Evolutionary conservation across 2,113 vertebrate genomes (phyloP).

Genomic region (Rafetus swinhoei): DNA sequence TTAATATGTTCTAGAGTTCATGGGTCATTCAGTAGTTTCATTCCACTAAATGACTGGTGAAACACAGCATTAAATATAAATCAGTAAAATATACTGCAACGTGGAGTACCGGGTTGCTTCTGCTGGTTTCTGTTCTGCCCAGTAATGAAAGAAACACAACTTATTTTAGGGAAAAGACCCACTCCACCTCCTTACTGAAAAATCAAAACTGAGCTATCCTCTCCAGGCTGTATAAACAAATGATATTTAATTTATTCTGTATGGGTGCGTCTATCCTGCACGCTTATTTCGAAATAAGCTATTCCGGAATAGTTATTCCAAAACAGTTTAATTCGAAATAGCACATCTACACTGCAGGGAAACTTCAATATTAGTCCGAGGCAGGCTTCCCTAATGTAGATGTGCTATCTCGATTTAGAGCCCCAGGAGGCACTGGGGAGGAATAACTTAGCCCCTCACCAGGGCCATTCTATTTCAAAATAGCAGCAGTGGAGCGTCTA

Average conservation of each 20-base stretch:
- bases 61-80: background rate
- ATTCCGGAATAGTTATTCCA: too few relatives aligned
- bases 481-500: too few relatives aligned
- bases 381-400: too few relatives aligned
- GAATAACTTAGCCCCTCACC: too few relatives aligned
- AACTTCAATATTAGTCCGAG: too few relatives aligned
- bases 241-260: background rate
- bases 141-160: background rate
- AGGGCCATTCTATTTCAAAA: too few relatives aligned
- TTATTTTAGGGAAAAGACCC: background rate
- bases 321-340: too few relatives aligned
- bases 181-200: background rate
- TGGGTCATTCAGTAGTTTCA: background rate
- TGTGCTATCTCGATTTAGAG: too few relatives aligned
- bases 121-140: background rate
- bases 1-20: fast-evolving
- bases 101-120: background rate
- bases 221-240: background rate
- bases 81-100: background rate
- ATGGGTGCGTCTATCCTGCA: too few relatives aligned
- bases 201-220: background rate
- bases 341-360: too few relatives aligned
- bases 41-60: background rate
- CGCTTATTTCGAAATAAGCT: too few relatives aligned
- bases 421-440: too few relatives aligned